Conservation (phyloP, 2,888 invertebrate species). For the Adelognathus sp. region DNA sequence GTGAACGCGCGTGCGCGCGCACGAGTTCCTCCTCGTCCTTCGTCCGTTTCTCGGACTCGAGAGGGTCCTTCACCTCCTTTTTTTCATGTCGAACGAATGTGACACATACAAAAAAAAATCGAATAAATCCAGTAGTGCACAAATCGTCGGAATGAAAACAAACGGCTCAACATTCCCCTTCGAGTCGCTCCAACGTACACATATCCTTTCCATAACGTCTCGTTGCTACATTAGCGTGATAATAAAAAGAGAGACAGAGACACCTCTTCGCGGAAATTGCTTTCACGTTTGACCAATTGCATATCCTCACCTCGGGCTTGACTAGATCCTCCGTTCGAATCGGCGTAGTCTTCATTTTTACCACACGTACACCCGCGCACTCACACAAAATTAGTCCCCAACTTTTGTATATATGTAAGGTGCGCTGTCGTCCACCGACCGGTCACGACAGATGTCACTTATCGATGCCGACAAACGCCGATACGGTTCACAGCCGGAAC, state of each 20-base stretch:
- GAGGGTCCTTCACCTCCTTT: slow-evolving; percentile 52
- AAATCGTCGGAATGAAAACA: background rate
- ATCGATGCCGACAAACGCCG: slow-evolving; percentile 10
- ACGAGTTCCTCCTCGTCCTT: slow-evolving; percentile 17
- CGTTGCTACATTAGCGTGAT: too few species aligned
- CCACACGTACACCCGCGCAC: background rate
- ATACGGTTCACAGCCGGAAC: too few species aligned
- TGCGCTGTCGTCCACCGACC: background rate
- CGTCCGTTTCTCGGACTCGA: slow-evolving; percentile 12
- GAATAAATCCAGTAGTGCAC: background rate
- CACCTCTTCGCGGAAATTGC: background rate
- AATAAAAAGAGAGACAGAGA: too few species aligned
- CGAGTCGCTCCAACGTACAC: background rate
- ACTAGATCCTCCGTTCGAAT: slow-evolving; percentile 71
- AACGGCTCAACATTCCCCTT: background rate
- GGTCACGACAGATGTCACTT: background rate
- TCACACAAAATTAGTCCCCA: too few species aligned
- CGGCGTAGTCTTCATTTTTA: slow-evolving; percentile 75
- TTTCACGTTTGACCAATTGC: background rate
- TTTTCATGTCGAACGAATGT: slow-evolving; percentile 13
- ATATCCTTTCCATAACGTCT: too few species aligned
- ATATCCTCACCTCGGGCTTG: slow-evolving; percentile 76
- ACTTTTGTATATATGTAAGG: background rate
- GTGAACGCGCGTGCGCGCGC: slow-evolving; percentile 14
- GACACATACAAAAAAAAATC: background rate